Percentiles rank a stretch among this genome's conserved stretches.
phyloP scores from a whole-genome alignment of 2,888 invertebrate species.

The Pseudococcus jackbeardsleyi region DNA sequence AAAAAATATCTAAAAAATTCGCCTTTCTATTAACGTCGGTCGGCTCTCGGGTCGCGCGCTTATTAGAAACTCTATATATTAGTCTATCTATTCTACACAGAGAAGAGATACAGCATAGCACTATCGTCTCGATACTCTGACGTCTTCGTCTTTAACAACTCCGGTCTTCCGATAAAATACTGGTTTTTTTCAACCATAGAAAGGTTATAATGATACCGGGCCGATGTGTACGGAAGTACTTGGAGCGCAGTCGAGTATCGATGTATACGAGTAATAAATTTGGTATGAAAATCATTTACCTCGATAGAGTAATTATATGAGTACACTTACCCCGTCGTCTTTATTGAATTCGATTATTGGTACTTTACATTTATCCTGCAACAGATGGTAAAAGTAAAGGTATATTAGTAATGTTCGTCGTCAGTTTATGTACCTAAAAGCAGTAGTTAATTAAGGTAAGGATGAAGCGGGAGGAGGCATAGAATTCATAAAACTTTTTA shows the following conservation, averaged over 20 bases:
- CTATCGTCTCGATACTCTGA: not conserved
- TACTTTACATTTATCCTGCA: constrained; percentile 26
- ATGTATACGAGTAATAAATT: not conserved
- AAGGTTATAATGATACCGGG: not conserved
- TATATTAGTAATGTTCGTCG: too few species aligned
- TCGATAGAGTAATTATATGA: not conserved
- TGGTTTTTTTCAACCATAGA: not conserved
- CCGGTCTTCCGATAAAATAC: not conserved
- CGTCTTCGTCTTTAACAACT: not conserved
- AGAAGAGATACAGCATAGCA: not conserved
- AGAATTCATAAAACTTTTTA: too few species aligned
- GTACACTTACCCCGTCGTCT: constrained; percentile 30
- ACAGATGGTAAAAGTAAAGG: not conserved
- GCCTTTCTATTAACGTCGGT: not conserved
- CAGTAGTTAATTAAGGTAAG: too few species aligned
- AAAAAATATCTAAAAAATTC: not conserved
- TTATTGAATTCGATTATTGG: constrained; percentile 37
- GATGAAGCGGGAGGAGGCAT: too few species aligned
- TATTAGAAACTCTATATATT: not conserved
- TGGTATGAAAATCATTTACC: not conserved
- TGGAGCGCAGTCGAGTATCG: not conserved
- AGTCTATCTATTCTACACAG: not conserved
- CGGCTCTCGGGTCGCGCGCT: not conserved
- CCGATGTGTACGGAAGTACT: constrained; percentile 5
- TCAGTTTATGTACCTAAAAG: too few species aligned